Evolutionary conservation across 2,797 vertebrate genomes (phyloP), one percentile per base, ranked within the genome.

Genomic region (Malurus leucopterus): DNA sequence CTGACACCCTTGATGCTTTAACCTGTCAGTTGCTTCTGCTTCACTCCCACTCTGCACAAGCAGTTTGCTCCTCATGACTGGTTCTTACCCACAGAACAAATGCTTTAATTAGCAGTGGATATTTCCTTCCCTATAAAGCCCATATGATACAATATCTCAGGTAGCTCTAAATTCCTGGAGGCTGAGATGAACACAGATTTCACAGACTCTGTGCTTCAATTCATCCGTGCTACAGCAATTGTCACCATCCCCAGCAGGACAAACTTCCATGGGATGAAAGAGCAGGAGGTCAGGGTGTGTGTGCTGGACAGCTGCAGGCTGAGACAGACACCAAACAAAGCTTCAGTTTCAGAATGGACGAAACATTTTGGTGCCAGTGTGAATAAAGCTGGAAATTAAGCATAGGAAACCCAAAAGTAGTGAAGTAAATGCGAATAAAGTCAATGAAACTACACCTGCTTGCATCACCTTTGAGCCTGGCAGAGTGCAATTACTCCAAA

Each of bases 401-500:
- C 43, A 20, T 40, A 72, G 68, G 40, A 50, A 83, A 24, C 14
- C 24, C 43, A 73, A 21, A 75, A 78, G 34, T 15, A 27, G 20
- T 68, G 57, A 90, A 82, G 20, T 50, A 51, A 32, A 44, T 70
- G 14, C 29, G 55, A 86, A 46, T 34, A 27, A 69, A 85, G 9
- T 54, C 26, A 81, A 23, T 69, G 32, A 44, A 92, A 79, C 5
- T 34, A 62, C 78, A 93, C 54, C 57, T 95, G 82, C 54, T 89
- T 79, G 36, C 50, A 46, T 22, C 50, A 91, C 20, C 68, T 79
- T 71, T 84, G 84, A 80, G 43, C 75, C 11, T 89, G 54, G 19
- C 67, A 77, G 59, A 58, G 8, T 51, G 14, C 53, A 90, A 67
- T 86, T 82, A 67, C 38, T 86, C 70, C 40, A 92, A 91, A 96